Evolutionary conservation across 2,113 vertebrate genomes (phyloP).

Genomic region (Herpailurus yagouaroundi): DNA sequence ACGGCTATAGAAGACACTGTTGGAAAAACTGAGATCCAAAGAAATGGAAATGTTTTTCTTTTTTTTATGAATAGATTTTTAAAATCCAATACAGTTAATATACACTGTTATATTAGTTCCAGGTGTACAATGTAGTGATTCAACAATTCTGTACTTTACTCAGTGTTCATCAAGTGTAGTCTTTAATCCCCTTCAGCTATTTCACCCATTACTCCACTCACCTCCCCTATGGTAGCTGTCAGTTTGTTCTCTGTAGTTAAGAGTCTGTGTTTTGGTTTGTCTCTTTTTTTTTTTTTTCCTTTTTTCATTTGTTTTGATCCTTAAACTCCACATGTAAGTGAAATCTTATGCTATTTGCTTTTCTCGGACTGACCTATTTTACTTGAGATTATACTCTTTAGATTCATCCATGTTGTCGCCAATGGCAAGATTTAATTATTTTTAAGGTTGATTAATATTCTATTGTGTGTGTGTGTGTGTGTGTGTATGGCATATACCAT

Average conservation of each 20-base stretch:
- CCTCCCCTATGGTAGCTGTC: not conserved
- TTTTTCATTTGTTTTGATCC: not conserved
- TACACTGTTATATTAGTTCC: not conserved
- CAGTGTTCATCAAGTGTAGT: not conserved
- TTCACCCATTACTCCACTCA: not conserved
- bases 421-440: not conserved
- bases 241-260: not conserved
- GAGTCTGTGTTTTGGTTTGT: not conserved
- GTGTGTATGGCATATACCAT: too few species aligned
- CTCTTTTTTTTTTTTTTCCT: not conserved
- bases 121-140: not conserved
- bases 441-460: not conserved
- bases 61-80: not conserved
- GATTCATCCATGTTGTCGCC: not conserved
- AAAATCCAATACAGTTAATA: not conserved
- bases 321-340: not conserved
- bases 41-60: not conserved
- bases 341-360: not conserved
- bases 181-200: not conserved
- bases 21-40: not conserved
- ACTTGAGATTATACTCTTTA: not conserved
- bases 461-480: not conserved
- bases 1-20: not conserved
- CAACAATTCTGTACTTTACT: not conserved
- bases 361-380: not conserved